phyloP scores from a whole-genome alignment of 2,888 invertebrate species.

The Thymelicus lineola region DNA sequence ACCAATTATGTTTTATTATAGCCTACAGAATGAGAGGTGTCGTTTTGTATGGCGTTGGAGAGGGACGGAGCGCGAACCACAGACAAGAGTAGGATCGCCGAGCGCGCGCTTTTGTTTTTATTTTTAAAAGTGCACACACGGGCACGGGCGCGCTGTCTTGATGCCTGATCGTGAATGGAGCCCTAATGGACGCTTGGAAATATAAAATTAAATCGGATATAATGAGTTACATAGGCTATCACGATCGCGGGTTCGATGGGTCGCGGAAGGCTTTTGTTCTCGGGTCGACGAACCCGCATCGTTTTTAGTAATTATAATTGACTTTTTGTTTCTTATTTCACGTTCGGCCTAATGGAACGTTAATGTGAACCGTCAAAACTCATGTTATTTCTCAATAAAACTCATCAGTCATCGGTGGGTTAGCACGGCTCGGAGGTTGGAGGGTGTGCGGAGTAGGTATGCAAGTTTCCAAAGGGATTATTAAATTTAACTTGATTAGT shows the following conservation, averaged over 20 bases:
- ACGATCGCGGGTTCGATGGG: conserved; percentile 62
- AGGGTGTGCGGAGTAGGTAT: conserved; percentile 24
- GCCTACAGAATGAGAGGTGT: conserved; percentile 58
- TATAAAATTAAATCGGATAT: conserved; percentile 77
- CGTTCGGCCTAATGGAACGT: conserved; percentile 49
- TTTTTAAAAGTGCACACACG: conserved; percentile 51
- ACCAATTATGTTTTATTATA: conserved; percentile 83
- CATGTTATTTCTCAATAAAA: conserved; percentile 46
- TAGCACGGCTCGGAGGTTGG: conserved; percentile 18
- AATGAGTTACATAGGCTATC: conserved; percentile 76
- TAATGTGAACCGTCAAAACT: conserved; percentile 47
- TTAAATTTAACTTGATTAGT: conserved; percentile 26
- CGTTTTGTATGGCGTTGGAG: conserved; percentile 50
- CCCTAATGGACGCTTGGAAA: conserved; percentile 72
- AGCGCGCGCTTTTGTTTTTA: conserved; percentile 54
- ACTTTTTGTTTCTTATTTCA: conserved; percentile 58
- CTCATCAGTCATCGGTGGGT: conserved; percentile 41
- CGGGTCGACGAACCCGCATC: conserved; percentile 58
- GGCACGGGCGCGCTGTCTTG: conserved; percentile 64
- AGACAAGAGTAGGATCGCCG: conserved; percentile 56
- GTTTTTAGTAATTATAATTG: conserved; percentile 69
- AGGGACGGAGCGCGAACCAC: conserved; percentile 57
- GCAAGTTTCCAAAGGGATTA: conserved; percentile 13
- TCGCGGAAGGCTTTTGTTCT: conserved; percentile 68
- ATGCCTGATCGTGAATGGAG: conserved; percentile 67